These are phyloP conservation scores for Thysanoteuthis rhombus DNA, from an alignment of 2,888 invertebrate genomes.

Conservation along the genomic window DNA sequence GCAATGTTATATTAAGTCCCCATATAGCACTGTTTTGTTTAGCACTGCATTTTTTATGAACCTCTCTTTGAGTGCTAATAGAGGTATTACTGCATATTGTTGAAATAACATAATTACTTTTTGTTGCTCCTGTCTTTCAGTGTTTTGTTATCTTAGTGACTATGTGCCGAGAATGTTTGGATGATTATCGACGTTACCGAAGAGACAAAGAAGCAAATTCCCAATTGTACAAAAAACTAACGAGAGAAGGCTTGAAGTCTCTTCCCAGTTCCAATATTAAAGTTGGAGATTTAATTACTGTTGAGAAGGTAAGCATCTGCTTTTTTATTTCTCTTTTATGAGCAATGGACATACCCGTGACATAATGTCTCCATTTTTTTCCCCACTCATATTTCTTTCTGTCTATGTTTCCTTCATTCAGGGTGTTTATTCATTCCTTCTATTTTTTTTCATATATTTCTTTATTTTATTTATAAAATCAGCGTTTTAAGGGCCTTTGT, in stretches of 20 bases:
- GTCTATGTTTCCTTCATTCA: not conserved
- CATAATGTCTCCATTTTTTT: not conserved
- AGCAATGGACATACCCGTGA: not conserved
- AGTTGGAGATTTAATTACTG: conserved; percentile 80
- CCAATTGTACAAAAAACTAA: conserved; percentile 88
- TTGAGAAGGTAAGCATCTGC: conserved; percentile 76
- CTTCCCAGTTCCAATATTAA: conserved; percentile 83
- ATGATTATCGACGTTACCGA: conserved; percentile 91
- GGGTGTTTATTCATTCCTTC: not conserved
- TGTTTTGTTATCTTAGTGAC: conserved; percentile 96
- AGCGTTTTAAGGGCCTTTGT: no score
- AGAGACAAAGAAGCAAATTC: conserved; percentile 96
- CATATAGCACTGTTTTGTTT: no score
- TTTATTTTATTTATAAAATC: no score
- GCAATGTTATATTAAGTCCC: no score
- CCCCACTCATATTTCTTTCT: not conserved
- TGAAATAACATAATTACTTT: no score
- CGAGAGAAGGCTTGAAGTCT: conserved; percentile 72
- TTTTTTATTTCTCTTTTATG: not conserved
- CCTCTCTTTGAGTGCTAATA: no score
- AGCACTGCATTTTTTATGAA: no score
- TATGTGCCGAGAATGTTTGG: conserved; percentile 93
- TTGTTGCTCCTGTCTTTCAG: conserved; percentile 63
- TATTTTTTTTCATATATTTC: not conserved
- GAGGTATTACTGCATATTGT: no score